Conservation (phyloP, 2,797 vertebrate genomes). For the Myotis pilosus region DNA sequence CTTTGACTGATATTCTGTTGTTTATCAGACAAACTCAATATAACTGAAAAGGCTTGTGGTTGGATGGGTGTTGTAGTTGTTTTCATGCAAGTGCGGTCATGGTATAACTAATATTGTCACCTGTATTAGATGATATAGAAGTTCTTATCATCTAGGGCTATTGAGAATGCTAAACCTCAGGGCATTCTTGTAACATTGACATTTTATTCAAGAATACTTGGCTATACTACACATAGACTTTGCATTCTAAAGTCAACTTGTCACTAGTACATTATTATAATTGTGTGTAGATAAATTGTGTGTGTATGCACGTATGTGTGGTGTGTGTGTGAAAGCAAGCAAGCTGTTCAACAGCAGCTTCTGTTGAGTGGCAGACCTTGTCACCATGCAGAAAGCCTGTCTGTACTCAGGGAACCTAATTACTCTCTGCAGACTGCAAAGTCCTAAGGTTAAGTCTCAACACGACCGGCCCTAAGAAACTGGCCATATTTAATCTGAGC, state of each 20-base stretch:
- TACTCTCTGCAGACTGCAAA: neutral
- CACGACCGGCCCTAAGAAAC: neutral
- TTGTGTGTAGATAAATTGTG: neutral
- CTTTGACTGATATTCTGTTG: neutral
- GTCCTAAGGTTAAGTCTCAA: neutral
- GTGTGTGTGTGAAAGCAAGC: neutral
- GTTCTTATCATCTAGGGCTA: neutral
- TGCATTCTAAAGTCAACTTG: neutral
- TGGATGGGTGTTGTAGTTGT: neutral
- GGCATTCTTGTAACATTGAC: neutral
- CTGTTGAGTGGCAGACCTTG: neutral
- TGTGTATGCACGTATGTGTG: neutral
- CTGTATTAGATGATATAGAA: neutral
- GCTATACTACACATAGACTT: neutral
- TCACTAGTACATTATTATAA: neutral
- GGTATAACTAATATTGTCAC: neutral
- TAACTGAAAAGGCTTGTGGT: neutral
- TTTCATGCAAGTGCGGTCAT: neutral
- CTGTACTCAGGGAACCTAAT: neutral
- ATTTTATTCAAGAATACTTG: slow-evolving; percentile 36
- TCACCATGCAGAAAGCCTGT: neutral
- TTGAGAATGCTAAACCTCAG: neutral
- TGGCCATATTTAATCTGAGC: neutral
- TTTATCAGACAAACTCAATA: neutral
- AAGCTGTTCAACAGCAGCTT: neutral